Conservation (phyloP, 1,140 invertebrate genomes). For the Hyphantria cunea region DNA sequence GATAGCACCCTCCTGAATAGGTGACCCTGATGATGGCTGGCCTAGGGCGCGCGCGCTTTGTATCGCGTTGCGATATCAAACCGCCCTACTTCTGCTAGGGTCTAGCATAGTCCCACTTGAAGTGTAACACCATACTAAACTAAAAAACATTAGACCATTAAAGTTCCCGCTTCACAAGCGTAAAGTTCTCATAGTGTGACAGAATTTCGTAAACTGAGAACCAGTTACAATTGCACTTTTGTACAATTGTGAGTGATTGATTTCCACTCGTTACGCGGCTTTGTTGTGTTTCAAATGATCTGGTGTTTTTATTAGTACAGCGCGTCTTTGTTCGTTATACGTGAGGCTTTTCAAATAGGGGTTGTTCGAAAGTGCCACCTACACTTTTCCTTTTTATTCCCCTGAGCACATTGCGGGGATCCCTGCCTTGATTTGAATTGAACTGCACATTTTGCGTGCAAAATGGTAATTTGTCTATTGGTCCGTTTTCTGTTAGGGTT, state of each 20-base stretch:
- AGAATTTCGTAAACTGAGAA: conserved; percentile 18
- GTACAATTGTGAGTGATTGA: conserved; percentile 31
- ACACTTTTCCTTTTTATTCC: conserved; percentile 10
- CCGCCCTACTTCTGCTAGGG: too few relatives aligned
- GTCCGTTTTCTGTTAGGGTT: conserved; percentile 6
- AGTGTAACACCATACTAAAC: conserved; percentile 20
- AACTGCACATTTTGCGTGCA: conserved; percentile 22
- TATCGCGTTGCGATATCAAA: too few relatives aligned
- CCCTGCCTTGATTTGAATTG: conserved; percentile 17
- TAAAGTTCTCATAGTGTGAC: conserved; percentile 22
- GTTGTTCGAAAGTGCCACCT: conserved; percentile 12
- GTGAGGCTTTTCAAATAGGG: conserved; percentile 24
- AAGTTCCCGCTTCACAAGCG: conserved; percentile 30
- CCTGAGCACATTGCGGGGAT: conserved; percentile 3
- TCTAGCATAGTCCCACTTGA: too few relatives aligned
- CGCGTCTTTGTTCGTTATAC: conserved; percentile 23
- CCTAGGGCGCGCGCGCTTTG: too few relatives aligned
- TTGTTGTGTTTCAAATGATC: conserved; percentile 22
- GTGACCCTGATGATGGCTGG: too few relatives aligned
- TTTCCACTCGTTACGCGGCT: conserved; percentile 18
- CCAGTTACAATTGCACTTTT: conserved; percentile 5
- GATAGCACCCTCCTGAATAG: too few relatives aligned
- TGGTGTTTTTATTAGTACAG: conserved; percentile 23
- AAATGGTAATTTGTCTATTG: conserved; percentile 21
- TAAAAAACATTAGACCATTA: conserved; percentile 29